Conservation (phyloP, 2,797 vertebrate species). For the Peromyscus aztecus region DNA sequence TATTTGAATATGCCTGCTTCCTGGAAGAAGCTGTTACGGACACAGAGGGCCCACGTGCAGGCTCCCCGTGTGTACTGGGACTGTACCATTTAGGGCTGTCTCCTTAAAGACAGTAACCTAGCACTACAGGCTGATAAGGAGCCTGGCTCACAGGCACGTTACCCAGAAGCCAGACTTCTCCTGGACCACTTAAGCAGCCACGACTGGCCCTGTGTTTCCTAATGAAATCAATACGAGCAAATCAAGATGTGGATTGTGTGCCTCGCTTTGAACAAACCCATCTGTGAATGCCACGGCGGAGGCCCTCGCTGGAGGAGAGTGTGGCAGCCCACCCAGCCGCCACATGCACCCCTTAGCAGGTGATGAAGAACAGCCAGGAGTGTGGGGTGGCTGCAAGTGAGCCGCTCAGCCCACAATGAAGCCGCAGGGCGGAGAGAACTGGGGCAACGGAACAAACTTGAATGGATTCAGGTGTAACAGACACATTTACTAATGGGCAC, state of each 20-base stretch:
- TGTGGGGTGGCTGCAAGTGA: too few species aligned
- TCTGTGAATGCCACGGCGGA: background rate
- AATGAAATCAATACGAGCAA: background rate
- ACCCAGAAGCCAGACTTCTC: background rate
- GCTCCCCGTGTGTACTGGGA: background rate
- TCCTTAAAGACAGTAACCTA: background rate
- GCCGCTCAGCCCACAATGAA: background rate
- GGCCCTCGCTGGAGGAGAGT: background rate
- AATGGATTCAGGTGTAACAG: background rate
- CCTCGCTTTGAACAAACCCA: background rate
- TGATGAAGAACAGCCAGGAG: background rate
- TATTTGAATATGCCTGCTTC: background rate
- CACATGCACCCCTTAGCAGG: background rate
- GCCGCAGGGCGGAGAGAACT: background rate
- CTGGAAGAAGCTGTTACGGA: background rate
- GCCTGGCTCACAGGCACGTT: background rate
- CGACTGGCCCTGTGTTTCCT: background rate
- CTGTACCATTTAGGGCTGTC: background rate
- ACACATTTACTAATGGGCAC: background rate
- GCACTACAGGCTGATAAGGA: background rate
- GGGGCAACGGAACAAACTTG: background rate
- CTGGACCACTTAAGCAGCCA: background rate
- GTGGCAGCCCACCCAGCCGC: background rate
- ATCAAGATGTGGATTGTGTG: background rate
- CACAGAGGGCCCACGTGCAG: background rate